A percentile compares a stretch with the other conserved stretches of the same genome.
phyloP scores from a whole-genome alignment of 2,888 invertebrate species.

The Trissoscelio sp. region DNA sequence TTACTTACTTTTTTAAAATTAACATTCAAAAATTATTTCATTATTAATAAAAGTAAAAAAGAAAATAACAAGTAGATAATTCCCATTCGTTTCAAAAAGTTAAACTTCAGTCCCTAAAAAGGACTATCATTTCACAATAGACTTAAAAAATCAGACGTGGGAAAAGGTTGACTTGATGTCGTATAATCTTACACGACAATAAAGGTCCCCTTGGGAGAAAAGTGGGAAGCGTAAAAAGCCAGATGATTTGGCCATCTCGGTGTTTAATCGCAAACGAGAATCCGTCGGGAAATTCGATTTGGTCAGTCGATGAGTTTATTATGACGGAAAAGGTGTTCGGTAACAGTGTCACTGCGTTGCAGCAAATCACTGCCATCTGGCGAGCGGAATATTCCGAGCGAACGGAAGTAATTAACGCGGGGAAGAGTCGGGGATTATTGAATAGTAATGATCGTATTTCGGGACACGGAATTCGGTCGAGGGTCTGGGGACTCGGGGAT shows the following conservation, averaged over 20 bases:
- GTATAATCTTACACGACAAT: not conserved
- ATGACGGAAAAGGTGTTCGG: slow-evolving; percentile 19
- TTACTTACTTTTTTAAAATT: no score
- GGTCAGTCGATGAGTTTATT: slow-evolving; percentile 42
- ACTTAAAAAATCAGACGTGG: no score
- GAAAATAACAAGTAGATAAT: no score
- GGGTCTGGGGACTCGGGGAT: not conserved
- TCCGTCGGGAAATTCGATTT: slow-evolving; percentile 45
- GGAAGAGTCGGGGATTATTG: slow-evolving; percentile 43
- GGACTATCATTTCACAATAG: no score
- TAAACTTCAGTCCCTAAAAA: no score
- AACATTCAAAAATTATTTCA: no score
- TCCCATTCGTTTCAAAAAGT: no score
- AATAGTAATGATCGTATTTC: slow-evolving; percentile 56
- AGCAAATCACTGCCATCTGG: slow-evolving; percentile 45
- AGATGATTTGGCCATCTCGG: not conserved
- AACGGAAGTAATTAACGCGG: slow-evolving; percentile 56
- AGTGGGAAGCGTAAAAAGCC: slow-evolving; percentile 13
- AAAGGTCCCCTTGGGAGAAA: not conserved
- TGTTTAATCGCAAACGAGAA: slow-evolving; percentile 20
- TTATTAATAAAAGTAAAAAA: no score
- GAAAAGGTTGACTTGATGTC: not conserved
- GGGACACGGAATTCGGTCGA: slow-evolving; percentile 23
- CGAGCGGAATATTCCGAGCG: slow-evolving; percentile 24
- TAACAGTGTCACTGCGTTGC: slow-evolving; percentile 19